Conservation (phyloP, 2,113 vertebrate genomes). For the Athene noctua region DNA sequence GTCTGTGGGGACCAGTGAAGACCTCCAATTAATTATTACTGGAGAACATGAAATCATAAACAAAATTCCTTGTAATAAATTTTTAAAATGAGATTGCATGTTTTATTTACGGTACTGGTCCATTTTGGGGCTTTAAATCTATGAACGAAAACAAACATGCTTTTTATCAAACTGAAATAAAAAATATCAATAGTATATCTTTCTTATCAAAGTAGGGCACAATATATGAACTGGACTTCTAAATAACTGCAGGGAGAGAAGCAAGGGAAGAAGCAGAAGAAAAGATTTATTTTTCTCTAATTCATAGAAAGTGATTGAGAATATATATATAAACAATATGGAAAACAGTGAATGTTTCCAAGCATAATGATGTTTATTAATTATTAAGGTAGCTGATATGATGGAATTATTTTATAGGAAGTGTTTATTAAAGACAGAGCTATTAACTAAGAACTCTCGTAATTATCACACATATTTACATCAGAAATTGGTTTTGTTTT, state of each 20-base stretch:
- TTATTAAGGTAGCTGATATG: not conserved
- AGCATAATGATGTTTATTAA: not conserved
- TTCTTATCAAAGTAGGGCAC: conserved; percentile 73
- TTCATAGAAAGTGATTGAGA: conserved; percentile 7
- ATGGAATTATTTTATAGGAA: not conserved
- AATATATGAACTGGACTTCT: conserved; percentile 68
- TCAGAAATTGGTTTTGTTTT: not conserved
- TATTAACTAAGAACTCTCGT: not conserved
- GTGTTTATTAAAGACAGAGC: not conserved
- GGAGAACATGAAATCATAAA: conserved; percentile 85
- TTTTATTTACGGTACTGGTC: conserved; percentile 84
- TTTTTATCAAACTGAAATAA: conserved; percentile 74
- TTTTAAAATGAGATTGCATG: conserved; percentile 84
- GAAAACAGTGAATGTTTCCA: not conserved
- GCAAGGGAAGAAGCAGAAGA: not conserved
- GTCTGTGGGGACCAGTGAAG: conserved; percentile 76
- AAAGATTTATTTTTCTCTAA: conserved; percentile 36
- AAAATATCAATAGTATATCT: conserved; percentile 78
- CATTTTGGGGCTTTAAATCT: conserved; percentile 83
- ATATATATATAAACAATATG: not conserved
- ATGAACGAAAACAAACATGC: conserved; percentile 78
- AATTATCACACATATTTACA: not conserved
- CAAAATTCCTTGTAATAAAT: conserved; percentile 90
- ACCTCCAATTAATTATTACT: conserved; percentile 87
- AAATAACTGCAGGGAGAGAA: conserved; percentile 43